A percentile compares a stretch with the other conserved stretches of the same genome.
Evolutionary conservation across 2,113 vertebrate genomes (phyloP).

Genomic region (Nycticorax nycticorax): DNA sequence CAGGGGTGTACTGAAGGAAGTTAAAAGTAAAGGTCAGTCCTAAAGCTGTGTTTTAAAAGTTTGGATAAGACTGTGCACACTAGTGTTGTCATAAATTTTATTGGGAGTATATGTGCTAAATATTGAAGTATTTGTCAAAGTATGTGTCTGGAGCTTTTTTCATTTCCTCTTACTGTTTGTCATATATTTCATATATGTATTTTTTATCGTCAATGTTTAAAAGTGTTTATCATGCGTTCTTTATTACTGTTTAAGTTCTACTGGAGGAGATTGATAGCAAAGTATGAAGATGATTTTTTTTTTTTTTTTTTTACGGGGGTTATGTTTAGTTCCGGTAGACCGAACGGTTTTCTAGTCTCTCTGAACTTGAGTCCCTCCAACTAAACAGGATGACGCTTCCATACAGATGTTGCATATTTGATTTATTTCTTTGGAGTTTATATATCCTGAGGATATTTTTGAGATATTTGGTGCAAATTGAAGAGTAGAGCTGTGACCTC

Average conservation of each 20-base stretch:
- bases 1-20: not conserved
- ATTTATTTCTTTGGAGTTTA: not conserved
- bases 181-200: not conserved
- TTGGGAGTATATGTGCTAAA: not conserved
- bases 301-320: not conserved
- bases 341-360: not conserved
- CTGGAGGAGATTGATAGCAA: not conserved
- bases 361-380: not conserved
- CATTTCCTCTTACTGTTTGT: not conserved
- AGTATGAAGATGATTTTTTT: not conserved
- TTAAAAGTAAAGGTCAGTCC: not conserved
- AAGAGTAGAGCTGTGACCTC: not conserved
- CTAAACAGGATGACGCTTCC: not conserved
- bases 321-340: not conserved
- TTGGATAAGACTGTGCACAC: not conserved
- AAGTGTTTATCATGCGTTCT: fast-evolving
- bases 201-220: not conserved
- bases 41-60: not conserved
- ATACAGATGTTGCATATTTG: not conserved
- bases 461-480: not conserved
- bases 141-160: not conserved
- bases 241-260: not conserved
- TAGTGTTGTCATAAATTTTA: not conserved
- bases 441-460: not conserved
- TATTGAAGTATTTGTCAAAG: not conserved